phyloP scores from a whole-genome alignment of 2,797 vertebrate species.

The Salarias fasciatus region DNA sequence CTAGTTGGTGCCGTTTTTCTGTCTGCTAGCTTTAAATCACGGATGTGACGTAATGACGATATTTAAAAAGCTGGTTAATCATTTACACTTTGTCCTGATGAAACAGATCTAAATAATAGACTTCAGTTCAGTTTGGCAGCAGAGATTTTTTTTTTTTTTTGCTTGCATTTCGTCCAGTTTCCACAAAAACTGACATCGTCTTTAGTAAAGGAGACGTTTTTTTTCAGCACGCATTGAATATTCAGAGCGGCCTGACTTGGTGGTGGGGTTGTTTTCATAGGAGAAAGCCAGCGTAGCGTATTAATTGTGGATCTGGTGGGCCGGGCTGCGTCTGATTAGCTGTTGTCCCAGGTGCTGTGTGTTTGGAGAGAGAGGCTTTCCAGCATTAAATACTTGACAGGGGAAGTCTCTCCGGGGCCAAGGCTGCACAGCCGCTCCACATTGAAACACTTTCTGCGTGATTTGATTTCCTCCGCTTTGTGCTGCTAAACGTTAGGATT shows the following conservation, averaged over 20 bases:
- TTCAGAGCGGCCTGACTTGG: conserved; percentile 62
- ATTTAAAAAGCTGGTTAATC: too few species aligned
- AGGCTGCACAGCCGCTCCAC: conserved; percentile 72
- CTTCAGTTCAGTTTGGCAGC: too few species aligned
- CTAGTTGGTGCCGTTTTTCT: too few species aligned
- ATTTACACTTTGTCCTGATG: conserved; percentile 60
- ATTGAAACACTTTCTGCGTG: conserved; percentile 79
- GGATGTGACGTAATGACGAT: too few species aligned
- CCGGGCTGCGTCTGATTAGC: conserved; percentile 78
- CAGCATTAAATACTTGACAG: too few species aligned
- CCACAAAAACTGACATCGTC: conserved; percentile 50
- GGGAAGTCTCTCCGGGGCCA: conserved; percentile 81
- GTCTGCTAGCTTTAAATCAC: too few species aligned
- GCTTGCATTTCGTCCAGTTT: conserved; percentile 56
- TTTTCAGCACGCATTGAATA: conserved; percentile 72
- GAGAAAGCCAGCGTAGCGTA: conserved; percentile 60
- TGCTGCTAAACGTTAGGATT: conserved; percentile 77
- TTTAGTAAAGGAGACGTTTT: conserved; percentile 69
- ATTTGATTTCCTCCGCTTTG: conserved; percentile 75
- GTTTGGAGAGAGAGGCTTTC: conserved; percentile 81
- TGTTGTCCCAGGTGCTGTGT: conserved; percentile 87
- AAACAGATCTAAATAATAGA: conserved; percentile 62
- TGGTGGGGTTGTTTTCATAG: conserved; percentile 76
- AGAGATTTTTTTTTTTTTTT: conserved; percentile 59
- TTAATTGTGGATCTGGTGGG: conserved; percentile 76